Conservation (phyloP, 2,888 invertebrate species). For the Ophion costatus region DNA sequence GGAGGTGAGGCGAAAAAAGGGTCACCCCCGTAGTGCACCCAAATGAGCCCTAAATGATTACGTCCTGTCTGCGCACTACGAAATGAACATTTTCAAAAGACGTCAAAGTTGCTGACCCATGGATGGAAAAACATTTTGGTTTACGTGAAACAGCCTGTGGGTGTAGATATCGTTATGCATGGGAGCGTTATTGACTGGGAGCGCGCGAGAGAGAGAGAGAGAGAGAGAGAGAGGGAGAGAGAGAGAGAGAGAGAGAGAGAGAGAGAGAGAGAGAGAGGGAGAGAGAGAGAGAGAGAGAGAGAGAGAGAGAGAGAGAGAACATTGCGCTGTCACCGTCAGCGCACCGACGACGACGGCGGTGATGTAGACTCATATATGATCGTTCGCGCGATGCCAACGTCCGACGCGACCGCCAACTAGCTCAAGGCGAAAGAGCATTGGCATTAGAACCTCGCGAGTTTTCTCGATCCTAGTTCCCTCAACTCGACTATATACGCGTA, state of each 20-base stretch:
- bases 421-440: constrained; percentile 79
- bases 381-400: constrained; percentile 72
- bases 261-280: not conserved
- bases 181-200: constrained; percentile 50
- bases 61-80: too few species aligned
- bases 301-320: not conserved
- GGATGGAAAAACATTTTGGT: too few species aligned
- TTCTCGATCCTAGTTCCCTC: constrained; percentile 70
- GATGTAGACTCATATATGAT: constrained; percentile 25
- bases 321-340: constrained; percentile 31
- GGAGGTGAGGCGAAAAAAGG: too few species aligned
- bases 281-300: too few species aligned
- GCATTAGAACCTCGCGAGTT: constrained; percentile 74
- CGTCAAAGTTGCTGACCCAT: too few species aligned
- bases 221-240: too few species aligned
- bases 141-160: not conserved
- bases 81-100: too few species aligned
- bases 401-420: constrained; percentile 77
- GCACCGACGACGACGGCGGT: not conserved
- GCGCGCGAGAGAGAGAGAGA: not conserved
- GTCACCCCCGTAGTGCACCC: too few species aligned
- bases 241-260: too few species aligned
- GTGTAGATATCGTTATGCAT: constrained; percentile 31
- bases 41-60: too few species aligned
- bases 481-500: constrained; percentile 42